phyloP scores from a whole-genome alignment of 1,140 invertebrate genomes.

The Archivesica marissinica region DNA sequence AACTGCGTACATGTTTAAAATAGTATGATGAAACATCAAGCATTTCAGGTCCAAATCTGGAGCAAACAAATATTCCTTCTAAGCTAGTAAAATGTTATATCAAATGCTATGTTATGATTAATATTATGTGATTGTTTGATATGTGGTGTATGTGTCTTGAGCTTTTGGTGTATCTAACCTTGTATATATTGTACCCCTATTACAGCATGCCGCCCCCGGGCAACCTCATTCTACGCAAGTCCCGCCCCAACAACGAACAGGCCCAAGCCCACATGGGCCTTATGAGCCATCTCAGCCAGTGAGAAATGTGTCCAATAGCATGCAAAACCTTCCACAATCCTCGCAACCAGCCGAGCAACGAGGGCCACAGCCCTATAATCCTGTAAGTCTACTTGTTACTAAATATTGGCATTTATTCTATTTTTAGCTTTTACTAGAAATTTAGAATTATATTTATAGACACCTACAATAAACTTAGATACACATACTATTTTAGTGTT shows the following conservation, averaged over 20 bases:
- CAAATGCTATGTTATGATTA: no score
- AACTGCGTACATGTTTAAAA: no score
- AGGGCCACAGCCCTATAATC: conserved; percentile 19
- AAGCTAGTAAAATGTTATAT: no score
- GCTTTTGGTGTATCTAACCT: conserved; percentile 37
- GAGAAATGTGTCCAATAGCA: conserved; percentile 14
- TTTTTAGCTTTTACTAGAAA: no score
- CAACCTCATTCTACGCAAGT: neutral
- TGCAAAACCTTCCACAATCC: conserved; percentile 23
- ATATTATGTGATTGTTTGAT: conserved; percentile 18
- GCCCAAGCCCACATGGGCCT: neutral
- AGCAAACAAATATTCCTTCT: no score
- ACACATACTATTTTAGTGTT: no score
- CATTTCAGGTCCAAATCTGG: no score
- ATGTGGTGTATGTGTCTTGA: neutral
- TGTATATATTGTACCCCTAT: conserved; percentile 19
- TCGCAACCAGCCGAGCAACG: neutral
- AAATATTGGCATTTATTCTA: no score
- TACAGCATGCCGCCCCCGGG: conserved; percentile 27
- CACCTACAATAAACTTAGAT: no score
- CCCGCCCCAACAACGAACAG: conserved; percentile 4
- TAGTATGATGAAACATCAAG: no score
- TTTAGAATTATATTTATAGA: no score
- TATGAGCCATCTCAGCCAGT: neutral
- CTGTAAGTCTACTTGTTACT: conserved; percentile 33